Evolutionary conservation across 2,113 vertebrate species (phyloP), one percentile per base, ranked within the genome.

Genomic region (Anoura caudifer): DNA sequence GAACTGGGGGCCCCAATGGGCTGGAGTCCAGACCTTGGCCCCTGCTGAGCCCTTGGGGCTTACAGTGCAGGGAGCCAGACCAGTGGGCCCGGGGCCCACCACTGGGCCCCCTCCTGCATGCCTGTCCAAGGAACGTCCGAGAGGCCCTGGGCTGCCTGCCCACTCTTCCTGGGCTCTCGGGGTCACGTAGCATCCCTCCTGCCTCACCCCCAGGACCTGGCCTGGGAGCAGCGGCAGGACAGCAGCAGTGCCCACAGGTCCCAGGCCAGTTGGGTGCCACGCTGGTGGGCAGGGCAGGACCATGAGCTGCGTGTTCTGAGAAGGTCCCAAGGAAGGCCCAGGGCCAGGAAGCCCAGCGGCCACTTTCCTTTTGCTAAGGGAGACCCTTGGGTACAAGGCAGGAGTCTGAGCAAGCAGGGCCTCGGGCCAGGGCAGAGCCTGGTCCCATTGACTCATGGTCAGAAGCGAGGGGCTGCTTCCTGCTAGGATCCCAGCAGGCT

Each of bases 391-490:
- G 56, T 6, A 4, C 16, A 0, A 12, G 72, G 82, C 43, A 4
- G 20, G 70, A 0, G 7, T 38, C 31, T 1, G 5, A 4, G 72
- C 11, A 9, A 7, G 22, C 2, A 1, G 67, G 75, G 61, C 47
- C 84, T 26, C 1, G 1, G 54, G 38, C 10, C 50, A 1, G 16
- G 47, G 38, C 76, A 28, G 22, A n/a, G 52, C 4, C 5, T 2
- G 1, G 45, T 14, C 47, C 50, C 4, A 0, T 22, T 1, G 7
- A 8, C 52, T 31, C 0, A 0, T 0, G 0, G 19, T 8, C 61
- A 7, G 36, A 1, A 72, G 24, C 22, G 0, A 5, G 47, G 41
- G 5, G 19, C 6, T 1, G 20, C 33, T 73, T 41, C 63, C 4
- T 0, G 0, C 4, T 1, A 2, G 28, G 33, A 11, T 50, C 33